phyloP scores from a whole-genome alignment of 2,113 vertebrate species.

The Bolborhynchus lineola region DNA sequence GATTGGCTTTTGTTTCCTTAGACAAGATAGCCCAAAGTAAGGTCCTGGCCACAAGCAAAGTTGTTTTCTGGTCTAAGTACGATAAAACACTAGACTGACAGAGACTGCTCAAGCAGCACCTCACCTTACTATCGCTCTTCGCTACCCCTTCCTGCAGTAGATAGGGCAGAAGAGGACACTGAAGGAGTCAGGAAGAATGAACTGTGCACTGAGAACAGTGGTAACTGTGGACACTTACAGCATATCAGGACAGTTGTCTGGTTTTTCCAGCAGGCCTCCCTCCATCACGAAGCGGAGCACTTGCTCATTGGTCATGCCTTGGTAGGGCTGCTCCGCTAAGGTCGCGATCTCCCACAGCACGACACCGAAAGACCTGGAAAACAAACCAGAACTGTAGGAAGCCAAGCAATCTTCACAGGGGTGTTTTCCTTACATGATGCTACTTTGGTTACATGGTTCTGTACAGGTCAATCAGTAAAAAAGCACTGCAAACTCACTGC shows the following conservation, averaged over 20 bases:
- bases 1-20: neutral
- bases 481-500: neutral
- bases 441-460: neutral
- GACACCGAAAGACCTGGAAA: slow-evolving; percentile 92
- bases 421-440: neutral
- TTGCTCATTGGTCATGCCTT: slow-evolving; percentile 98
- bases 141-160: neutral
- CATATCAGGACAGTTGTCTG: slow-evolving; percentile 97
- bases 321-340: slow-evolving; percentile 94
- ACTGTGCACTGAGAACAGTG: rapidly evolving
- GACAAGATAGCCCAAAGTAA: neutral
- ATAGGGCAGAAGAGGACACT: rapidly evolving
- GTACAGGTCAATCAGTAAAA: neutral
- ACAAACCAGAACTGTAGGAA: neutral
- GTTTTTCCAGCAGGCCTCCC: slow-evolving; percentile 95
- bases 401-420: rapidly evolving
- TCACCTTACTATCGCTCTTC: neutral
- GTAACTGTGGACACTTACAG: slow-evolving; percentile 77
- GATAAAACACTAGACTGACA: neutral
- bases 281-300: slow-evolving; percentile 99
- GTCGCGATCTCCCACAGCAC: slow-evolving; percentile 98
- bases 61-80: neutral
- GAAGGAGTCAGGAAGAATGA: neutral
- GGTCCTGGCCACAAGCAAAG: neutral
- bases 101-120: neutral